Conservation (phyloP, 35 echinoderm and acorn worm genomes). For the Ophiothrix spiculata region DNA sequence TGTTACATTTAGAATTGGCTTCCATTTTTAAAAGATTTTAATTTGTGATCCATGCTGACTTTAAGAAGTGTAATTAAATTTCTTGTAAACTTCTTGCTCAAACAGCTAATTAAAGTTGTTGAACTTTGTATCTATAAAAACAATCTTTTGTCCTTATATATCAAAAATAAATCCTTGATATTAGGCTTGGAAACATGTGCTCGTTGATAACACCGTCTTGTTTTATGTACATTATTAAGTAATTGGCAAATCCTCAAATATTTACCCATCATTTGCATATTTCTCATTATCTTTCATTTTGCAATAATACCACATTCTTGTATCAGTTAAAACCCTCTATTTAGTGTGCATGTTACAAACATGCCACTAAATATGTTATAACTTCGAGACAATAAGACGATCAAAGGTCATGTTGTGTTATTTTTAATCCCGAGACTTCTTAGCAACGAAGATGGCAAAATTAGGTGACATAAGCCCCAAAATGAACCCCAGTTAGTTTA, state of each 20-base stretch:
- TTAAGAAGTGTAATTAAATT: no score
- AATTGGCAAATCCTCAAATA: constrained; percentile 2
- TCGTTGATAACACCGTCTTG: neutral
- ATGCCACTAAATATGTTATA: no score
- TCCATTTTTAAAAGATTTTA: no score
- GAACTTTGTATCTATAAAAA: neutral
- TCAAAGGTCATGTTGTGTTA: neutral
- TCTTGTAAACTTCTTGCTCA: no score
- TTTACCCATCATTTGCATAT: neutral
- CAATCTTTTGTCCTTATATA: neutral
- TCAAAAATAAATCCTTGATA: neutral
- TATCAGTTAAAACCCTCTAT: neutral
- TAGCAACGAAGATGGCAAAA: neutral
- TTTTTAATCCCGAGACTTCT: neutral
- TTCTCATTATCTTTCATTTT: constrained; percentile 4
- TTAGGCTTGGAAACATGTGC: neutral
- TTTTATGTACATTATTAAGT: neutral
- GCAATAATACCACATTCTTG: constrained; percentile 2
- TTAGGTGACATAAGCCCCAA: neutral
- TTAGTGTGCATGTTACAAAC: neutral
- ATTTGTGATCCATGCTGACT: no score
- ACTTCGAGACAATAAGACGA: neutral
- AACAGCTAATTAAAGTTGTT: no score
- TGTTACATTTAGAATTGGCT: no score
- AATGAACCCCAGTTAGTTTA: constrained; percentile 13